Base-by-base conservation (phyloP, 2,888 invertebrate species). In the Lasioglossum villosulum region DNA sequence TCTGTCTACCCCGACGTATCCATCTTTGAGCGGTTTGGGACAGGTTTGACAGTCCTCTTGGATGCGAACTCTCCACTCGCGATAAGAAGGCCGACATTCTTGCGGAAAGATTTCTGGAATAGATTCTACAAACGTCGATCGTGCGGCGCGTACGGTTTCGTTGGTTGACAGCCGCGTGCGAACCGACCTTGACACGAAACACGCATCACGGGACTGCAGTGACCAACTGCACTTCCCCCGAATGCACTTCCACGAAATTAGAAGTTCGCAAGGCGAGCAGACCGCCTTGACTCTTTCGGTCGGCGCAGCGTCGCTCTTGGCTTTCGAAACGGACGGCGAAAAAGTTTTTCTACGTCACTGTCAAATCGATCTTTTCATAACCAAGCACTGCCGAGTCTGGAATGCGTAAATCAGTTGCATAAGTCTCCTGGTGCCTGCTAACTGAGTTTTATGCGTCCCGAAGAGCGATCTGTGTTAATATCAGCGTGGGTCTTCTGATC, bases 181-280 rank as follows among this genome's bases (percentile, higher is more conserved):
- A 56, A 39, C 75, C 63, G 79, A 88, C 86, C 88, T 88, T 88
- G 83, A 88, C 86, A 82, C 74, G 68, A 81, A 75, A 80, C 78
- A 45, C 70, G 68, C 86, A 37, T 80, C 72, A 73, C 75, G 72
- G 42, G 84, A 71, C 59, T n/a, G 75, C 68, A 19, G 59, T 56
- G 75, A 77, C 30, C 72, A 75, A 34, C 63, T 42, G 75, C 72
- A n/a, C 63, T 78, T 66, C 56, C 59, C 48, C 52, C 66, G 72
- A 68, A 75, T 37, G 68, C 68, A 45, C 39, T 39, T 82, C 70
- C 77, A 42, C 84, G 66, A 85, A 85, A 85, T 80, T 78, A 71
- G 78, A 78, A 14, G 27, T 79, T 42, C 14, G 39, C 70, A n/a
- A 73, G 30, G 37, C 37, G 23, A 63, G 30, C 45, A 23, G 37